Evolutionary conservation across 2,113 vertebrate genomes (phyloP).

Genomic region (Beaufortia kweichowensis): DNA sequence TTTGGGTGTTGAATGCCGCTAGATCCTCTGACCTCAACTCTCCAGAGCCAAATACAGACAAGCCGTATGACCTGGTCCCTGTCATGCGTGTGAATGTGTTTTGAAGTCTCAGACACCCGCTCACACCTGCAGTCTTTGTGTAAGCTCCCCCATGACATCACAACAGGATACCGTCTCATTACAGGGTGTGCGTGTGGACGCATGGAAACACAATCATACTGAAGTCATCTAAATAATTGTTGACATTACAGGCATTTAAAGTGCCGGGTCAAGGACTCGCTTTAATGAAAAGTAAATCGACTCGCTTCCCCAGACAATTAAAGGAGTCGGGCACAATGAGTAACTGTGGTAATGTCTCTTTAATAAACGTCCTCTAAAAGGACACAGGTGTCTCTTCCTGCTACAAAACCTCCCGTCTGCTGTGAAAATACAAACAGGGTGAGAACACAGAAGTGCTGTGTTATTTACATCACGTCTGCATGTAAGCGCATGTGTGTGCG

Average conservation of each 20-base stretch:
- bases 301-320: conserved; percentile 31
- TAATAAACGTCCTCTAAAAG: conserved; percentile 38
- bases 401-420: background rate
- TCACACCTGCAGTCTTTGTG: conserved; percentile 35
- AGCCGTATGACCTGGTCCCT: background rate
- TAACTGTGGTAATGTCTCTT: conserved; percentile 16
- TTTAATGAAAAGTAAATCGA: conserved; percentile 41
- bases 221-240: conserved; percentile 47
- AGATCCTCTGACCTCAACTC: background rate
- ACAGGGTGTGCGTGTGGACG: background rate
- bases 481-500: background rate
- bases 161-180: conserved; percentile 28
- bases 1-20: background rate
- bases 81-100: conserved; percentile 4
- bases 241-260: conserved; percentile 25
- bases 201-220: conserved; percentile 42
- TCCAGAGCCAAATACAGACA: background rate
- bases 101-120: conserved; percentile 15
- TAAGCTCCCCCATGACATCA: conserved; percentile 42
- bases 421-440: conserved; percentile 29
- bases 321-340: conserved; percentile 9
- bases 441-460: background rate
- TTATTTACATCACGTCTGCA: conserved; percentile 5
- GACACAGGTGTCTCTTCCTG: conserved; percentile 35
- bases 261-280: background rate